Evolutionary conservation across 2,797 vertebrate genomes (phyloP).

Genomic region (Lacerta agilis): DNA sequence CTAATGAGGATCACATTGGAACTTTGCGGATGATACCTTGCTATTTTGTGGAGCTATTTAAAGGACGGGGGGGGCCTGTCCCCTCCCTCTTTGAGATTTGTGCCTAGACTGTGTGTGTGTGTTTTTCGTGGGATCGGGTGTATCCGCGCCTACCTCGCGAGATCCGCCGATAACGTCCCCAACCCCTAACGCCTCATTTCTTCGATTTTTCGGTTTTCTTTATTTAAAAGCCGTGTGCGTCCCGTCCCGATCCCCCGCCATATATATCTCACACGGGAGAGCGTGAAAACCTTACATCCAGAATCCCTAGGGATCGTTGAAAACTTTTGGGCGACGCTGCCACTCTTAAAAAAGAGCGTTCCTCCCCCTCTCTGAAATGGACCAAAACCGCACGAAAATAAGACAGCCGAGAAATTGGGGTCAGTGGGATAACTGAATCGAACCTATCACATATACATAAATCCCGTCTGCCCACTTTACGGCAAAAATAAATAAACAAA

Average conservation of each 20-base stretch:
- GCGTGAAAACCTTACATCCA: background rate
- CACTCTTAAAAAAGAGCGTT: background rate
- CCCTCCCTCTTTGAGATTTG: background rate
- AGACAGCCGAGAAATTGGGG: no score
- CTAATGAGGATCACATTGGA: background rate
- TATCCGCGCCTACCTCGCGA: background rate
- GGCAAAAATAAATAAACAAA: background rate
- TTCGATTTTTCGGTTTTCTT: no score
- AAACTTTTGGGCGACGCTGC: background rate
- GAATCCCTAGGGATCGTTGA: background rate
- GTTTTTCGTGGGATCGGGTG: no score
- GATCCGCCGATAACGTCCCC: background rate
- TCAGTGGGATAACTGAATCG: background rate
- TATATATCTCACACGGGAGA: background rate
- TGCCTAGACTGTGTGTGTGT: background rate
- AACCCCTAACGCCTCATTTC: no score
- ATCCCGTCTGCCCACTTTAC: no score
- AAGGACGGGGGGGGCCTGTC: background rate
- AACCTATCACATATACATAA: no score
- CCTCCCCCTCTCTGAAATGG: background rate
- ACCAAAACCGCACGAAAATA: background rate
- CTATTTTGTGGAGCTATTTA: slow-evolving; percentile 35
- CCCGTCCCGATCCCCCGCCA: background rate
- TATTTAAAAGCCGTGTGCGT: background rate
- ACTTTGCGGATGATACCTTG: slow-evolving; percentile 18